Evolutionary conservation across 2,888 invertebrate genomes (phyloP).

Genomic region (Esperia sulphurella): DNA sequence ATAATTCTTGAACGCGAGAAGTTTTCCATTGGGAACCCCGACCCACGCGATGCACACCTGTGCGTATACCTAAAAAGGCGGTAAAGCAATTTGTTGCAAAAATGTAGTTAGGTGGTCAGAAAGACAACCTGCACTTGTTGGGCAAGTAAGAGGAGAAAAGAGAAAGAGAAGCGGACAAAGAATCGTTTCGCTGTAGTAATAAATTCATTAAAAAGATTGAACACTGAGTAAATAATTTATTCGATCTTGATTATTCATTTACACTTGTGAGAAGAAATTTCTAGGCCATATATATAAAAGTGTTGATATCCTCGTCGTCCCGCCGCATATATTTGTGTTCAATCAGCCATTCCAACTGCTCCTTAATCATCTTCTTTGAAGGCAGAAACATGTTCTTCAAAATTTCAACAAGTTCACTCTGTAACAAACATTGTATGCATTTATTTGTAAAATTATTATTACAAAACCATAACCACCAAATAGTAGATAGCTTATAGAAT

Average conservation of each 20-base stretch:
- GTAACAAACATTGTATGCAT: constrained; percentile 28
- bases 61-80: no score
- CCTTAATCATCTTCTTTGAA: constrained; percentile 99
- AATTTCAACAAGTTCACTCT: constrained; percentile 97
- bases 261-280: constrained; percentile 29
- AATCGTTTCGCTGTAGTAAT: no score
- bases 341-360: constrained; percentile 99
- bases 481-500: neutral
- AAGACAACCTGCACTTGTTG: no score
- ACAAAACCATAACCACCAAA: neutral
- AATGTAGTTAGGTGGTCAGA: no score
- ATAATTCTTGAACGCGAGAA: no score
- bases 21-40: no score
- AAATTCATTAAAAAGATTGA: no score
- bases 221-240: constrained; percentile 60
- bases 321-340: constrained; percentile 98
- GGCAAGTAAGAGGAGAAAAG: no score
- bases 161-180: no score
- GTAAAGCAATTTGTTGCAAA: no score
- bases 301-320: constrained; percentile 98
- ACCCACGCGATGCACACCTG: no score
- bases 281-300: constrained; percentile 98
- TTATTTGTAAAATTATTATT: neutral
- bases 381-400: constrained; percentile 99
- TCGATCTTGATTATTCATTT: constrained; percentile 45